A percentile compares a stretch with the other conserved stretches of the same genome.
phyloP scores from a whole-genome alignment of 1,140 invertebrate species.

The Cyclina sinensis region DNA sequence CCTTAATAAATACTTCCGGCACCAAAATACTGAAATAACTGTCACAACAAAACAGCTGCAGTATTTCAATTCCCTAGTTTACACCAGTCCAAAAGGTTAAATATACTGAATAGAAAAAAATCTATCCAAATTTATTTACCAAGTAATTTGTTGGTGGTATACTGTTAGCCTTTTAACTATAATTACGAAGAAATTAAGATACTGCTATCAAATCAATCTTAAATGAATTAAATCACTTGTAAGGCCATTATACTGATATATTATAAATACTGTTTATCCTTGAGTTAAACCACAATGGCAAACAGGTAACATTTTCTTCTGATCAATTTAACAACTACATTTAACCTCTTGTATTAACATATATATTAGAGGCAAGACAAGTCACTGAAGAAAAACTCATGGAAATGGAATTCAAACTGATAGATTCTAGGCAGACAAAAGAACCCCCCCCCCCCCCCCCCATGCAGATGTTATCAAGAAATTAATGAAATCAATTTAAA shows the following conservation, averaged over 20 bases:
- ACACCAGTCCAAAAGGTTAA: neutral
- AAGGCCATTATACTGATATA: constrained; percentile 33
- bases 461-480: no score
- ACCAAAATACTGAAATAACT: neutral
- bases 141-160: neutral
- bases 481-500: no score
- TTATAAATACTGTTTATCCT: constrained; percentile 44
- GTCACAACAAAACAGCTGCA: neutral
- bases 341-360: constrained; percentile 44
- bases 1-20: neutral
- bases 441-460: no score
- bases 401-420: neutral
- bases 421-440: no score
- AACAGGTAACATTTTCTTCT: constrained; percentile 28
- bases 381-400: neutral
- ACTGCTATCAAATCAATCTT: constrained; percentile 46
- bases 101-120: no score
- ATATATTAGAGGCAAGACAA: neutral
- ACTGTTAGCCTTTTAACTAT: neutral
- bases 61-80: neutral
- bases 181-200: constrained; percentile 12
- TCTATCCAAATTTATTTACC: no score
- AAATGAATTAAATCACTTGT: constrained; percentile 21
- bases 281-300: constrained; percentile 20
- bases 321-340: constrained; percentile 62